Percentiles rank a stretch among this genome's conserved stretches.
Evolutionary conservation across 2,888 invertebrate species (phyloP).

Genomic region (Hedya salicella): DNA sequence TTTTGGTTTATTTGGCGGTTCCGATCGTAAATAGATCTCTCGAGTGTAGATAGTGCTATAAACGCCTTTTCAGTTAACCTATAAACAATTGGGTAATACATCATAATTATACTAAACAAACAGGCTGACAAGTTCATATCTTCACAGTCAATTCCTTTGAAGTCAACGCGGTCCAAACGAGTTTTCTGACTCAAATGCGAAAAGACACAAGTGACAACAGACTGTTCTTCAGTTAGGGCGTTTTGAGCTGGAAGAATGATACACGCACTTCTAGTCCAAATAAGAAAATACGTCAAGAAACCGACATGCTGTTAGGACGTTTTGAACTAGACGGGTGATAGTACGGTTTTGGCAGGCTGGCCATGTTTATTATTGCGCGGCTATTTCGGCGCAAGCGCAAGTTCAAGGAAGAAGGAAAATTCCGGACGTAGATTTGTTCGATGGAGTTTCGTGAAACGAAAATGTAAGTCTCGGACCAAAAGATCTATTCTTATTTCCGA

Average conservation of each 20-base stretch:
- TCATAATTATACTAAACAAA: background rate
- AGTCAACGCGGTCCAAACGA: background rate
- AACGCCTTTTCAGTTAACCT: too few relatives aligned
- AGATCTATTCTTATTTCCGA: too few relatives aligned
- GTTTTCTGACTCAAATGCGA: background rate
- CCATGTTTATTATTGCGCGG: constrained; percentile 41
- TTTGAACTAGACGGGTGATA: background rate
- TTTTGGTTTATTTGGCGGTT: too few relatives aligned
- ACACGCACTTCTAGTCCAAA: too few relatives aligned
- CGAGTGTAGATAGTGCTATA: too few relatives aligned
- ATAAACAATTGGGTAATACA: background rate
- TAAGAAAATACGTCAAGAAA: too few relatives aligned
- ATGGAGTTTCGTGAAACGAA: background rate
- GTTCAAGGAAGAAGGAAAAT: constrained; percentile 48
- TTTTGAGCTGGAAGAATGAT: too few relatives aligned
- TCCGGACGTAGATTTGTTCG: background rate
- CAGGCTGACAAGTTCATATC: background rate
- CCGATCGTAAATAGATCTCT: too few relatives aligned
- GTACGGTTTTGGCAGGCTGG: constrained; percentile 35
- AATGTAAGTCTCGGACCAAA: too few relatives aligned
- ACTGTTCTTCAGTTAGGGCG: too few relatives aligned
- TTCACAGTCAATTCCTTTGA: background rate
- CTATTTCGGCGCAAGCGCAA: constrained; percentile 49
- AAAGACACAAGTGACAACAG: too few relatives aligned
- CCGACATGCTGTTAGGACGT: background rate